Percentiles rank a stretch among this genome's conserved stretches.
Conservation (phyloP, 2,113 vertebrate species). For the Poeciliopsis occidentalis region DNA sequence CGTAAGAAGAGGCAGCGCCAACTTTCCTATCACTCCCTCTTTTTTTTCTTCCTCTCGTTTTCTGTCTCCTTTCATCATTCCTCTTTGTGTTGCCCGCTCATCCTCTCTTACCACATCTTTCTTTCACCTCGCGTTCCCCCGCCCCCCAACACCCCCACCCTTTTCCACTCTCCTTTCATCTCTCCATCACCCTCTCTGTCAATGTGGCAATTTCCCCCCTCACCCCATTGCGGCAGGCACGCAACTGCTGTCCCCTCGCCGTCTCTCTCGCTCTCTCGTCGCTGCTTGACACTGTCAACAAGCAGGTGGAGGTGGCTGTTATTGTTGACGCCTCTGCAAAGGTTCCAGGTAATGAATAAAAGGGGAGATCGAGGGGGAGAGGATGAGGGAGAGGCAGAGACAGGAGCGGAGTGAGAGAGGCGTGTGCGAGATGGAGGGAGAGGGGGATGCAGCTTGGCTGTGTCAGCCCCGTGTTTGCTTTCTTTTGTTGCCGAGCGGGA, state of each 20-base stretch:
- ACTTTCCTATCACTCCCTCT: slow-evolving; percentile 52
- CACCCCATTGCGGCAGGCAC: slow-evolving; percentile 50
- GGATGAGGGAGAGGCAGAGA: neutral
- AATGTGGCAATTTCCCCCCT: slow-evolving; percentile 70
- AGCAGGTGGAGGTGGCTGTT: slow-evolving; percentile 75
- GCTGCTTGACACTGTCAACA: slow-evolving; percentile 76
- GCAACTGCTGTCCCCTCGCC: slow-evolving; percentile 52
- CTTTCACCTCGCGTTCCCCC: slow-evolving; percentile 58
- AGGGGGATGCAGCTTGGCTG: slow-evolving; percentile 61
- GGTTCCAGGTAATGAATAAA: slow-evolving; percentile 78
- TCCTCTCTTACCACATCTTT: slow-evolving; percentile 48
- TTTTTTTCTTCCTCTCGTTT: slow-evolving; percentile 43
- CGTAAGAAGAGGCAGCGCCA: slow-evolving; percentile 27
- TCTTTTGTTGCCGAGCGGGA: slow-evolving; percentile 67
- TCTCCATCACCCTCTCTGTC: slow-evolving; percentile 70
- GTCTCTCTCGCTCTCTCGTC: slow-evolving; percentile 56
- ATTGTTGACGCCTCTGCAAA: slow-evolving; percentile 70
- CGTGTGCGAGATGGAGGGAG: neutral
- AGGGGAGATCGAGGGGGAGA: slow-evolving; percentile 54
- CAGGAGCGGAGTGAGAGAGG: slow-evolving; percentile 50
- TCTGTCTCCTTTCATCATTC: slow-evolving; percentile 67
- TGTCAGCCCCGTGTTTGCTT: slow-evolving; percentile 73
- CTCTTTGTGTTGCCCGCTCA: slow-evolving; percentile 45
- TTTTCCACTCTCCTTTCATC: slow-evolving; percentile 56
- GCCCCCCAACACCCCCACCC: too few relatives aligned